A percentile compares a stretch with the other conserved stretches of the same genome.
Conservation (phyloP, 2,888 invertebrate species). For the Copidosoma aretas region DNA sequence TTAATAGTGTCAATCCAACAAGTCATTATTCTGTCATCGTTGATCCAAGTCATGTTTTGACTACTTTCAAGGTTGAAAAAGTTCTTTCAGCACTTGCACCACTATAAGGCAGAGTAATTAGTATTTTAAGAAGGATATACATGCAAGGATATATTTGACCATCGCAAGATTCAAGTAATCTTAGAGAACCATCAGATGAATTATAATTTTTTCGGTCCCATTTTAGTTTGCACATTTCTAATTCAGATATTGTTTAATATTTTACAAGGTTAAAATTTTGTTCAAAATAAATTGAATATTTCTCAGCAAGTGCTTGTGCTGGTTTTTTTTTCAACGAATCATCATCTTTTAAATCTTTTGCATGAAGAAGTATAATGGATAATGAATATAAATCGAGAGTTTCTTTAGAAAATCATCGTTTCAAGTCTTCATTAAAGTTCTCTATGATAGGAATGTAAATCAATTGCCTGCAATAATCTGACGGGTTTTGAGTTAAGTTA, state of each 20-base stretch:
- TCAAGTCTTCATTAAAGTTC: neutral
- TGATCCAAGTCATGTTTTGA: conserved; percentile 44
- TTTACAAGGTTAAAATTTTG: neutral
- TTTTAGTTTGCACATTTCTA: no score
- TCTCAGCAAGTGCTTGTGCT: neutral
- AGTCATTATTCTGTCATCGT: conserved; percentile 41
- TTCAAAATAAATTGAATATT: no score
- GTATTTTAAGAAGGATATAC: conserved; percentile 16
- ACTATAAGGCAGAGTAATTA: conserved; percentile 29
- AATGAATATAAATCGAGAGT: neutral
- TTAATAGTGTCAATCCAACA: conserved; percentile 27
- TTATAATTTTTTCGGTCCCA: neutral
- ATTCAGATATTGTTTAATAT: neutral
- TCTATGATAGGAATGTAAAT: neutral
- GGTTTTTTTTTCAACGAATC: neutral
- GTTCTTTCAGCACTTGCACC: conserved; percentile 40
- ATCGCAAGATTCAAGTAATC: no score
- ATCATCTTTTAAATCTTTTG: no score
- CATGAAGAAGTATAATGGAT: neutral
- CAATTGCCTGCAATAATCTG: neutral
- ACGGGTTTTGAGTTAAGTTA: neutral
- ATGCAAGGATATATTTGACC: conserved; percentile 16
- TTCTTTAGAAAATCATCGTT: neutral
- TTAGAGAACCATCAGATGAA: neutral
- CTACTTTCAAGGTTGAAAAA: conserved; percentile 41